Evolutionary conservation across 2,113 vertebrate genomes (phyloP).

Genomic region (Gopherus flavomarginatus): DNA sequence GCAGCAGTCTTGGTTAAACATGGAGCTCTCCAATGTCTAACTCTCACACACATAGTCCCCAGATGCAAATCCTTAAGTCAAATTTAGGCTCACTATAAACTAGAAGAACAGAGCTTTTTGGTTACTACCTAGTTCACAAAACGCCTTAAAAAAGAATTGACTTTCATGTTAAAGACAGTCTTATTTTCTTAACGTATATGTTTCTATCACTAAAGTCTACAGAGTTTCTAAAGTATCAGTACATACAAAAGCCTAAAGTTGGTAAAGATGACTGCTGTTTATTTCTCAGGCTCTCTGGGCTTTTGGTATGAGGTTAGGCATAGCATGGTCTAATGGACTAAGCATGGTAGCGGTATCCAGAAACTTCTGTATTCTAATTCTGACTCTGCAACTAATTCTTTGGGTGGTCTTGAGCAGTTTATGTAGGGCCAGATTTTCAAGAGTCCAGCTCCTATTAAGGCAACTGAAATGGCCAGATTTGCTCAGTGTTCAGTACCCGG

Average conservation of each 20-base stretch:
- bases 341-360: background rate
- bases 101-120: background rate
- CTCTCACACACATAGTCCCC: background rate
- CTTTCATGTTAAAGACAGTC: background rate
- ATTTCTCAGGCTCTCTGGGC: background rate
- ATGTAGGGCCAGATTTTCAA: background rate
- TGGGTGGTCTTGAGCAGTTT: background rate
- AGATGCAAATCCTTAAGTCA: rapidly evolving
- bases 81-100: background rate
- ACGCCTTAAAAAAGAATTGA: background rate
- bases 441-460: background rate
- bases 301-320: background rate
- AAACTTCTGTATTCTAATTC: background rate
- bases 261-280: background rate
- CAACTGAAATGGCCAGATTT: rapidly evolving
- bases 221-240: background rate
- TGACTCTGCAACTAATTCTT: background rate
- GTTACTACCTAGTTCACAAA: background rate
- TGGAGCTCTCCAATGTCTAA: background rate
- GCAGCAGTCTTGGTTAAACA: background rate
- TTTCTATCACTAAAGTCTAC: background rate
- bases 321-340: background rate
- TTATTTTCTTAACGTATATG: background rate
- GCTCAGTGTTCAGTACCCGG: background rate
- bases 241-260: too few relatives aligned